Evolutionary conservation across 2,888 invertebrate species (phyloP).

Genomic region (Spisula solida): DNA sequence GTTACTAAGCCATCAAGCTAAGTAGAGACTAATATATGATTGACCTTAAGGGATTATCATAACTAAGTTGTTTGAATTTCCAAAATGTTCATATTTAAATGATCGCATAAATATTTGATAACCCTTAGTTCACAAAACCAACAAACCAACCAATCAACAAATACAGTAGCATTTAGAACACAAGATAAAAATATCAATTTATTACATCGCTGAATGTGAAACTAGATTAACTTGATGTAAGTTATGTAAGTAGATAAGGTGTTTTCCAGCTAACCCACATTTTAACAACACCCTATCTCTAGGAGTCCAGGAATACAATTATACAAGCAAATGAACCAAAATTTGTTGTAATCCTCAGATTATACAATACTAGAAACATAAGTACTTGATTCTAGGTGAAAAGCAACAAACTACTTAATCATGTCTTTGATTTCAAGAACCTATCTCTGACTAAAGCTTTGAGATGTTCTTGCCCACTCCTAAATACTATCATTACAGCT

Average conservation of each 20-base stretch:
- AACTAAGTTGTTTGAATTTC: constrained; percentile 21
- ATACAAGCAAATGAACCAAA: not conserved
- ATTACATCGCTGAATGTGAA: not conserved
- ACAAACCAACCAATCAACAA: not conserved
- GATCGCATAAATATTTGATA: constrained; percentile 25
- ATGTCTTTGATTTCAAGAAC: constrained; percentile 21
- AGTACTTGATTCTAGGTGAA: constrained; percentile 12
- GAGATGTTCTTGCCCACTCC: not conserved
- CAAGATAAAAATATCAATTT: not conserved
- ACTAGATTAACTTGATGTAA: not conserved
- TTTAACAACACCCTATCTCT: not conserved
- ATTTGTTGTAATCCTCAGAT: not conserved
- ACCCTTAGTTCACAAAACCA: not conserved
- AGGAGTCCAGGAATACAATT: not conserved
- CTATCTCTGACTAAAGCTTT: not conserved
- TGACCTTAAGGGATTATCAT: constrained; percentile 24
- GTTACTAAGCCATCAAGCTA: constrained; percentile 43
- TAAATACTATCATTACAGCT: not conserved
- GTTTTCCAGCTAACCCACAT: not conserved
- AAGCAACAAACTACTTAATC: constrained; percentile 20
- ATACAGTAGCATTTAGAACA: not conserved
- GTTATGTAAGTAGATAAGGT: not conserved
- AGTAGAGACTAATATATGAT: constrained; percentile 20
- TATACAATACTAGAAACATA: not conserved
- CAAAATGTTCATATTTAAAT: constrained; percentile 12